phyloP scores from a whole-genome alignment of 2,888 invertebrate species.

The Cosmorhoe ocellata region DNA sequence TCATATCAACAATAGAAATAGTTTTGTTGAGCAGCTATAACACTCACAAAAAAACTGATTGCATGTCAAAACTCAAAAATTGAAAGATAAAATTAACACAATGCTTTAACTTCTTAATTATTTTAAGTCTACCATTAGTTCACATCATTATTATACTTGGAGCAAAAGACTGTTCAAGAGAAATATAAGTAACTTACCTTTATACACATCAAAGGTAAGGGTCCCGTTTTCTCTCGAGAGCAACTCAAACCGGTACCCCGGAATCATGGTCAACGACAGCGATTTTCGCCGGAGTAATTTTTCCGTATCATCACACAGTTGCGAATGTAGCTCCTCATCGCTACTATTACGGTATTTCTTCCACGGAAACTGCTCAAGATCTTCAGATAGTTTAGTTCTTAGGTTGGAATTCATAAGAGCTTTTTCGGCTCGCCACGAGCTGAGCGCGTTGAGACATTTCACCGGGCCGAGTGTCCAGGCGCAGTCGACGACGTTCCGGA shows the following conservation, averaged over 20 bases:
- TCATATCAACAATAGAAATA: too few relatives aligned
- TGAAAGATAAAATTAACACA: too few relatives aligned
- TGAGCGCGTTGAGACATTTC: conserved; percentile 81
- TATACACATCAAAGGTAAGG: conserved; percentile 71
- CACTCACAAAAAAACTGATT: too few relatives aligned
- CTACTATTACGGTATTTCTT: conserved; percentile 60
- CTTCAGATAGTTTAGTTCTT: conserved; percentile 47
- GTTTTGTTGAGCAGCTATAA: too few relatives aligned
- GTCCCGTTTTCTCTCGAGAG: conserved; percentile 78
- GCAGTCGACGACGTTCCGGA: conserved; percentile 51
- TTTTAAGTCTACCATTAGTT: too few relatives aligned
- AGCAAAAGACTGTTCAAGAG: too few relatives aligned
- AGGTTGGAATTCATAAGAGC: conserved; percentile 43
- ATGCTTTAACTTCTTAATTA: too few relatives aligned
- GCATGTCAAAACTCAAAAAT: too few relatives aligned
- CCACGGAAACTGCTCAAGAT: conserved; percentile 70
- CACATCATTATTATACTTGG: too few relatives aligned
- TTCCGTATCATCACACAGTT: conserved; percentile 74
- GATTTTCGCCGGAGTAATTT: conserved; percentile 75
- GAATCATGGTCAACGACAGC: conserved; percentile 73
- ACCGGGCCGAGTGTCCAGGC: conserved; percentile 62
- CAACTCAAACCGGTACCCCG: conserved; percentile 77
- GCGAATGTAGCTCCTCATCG: conserved; percentile 74
- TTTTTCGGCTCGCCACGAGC: conserved; percentile 76
- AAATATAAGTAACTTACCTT: conserved; percentile 57